Percentiles rank a stretch among this genome's conserved stretches.
These are phyloP conservation scores for Antheraea assamensis DNA, from an alignment of 2,888 invertebrate genomes.

Conservation along the genomic window DNA sequence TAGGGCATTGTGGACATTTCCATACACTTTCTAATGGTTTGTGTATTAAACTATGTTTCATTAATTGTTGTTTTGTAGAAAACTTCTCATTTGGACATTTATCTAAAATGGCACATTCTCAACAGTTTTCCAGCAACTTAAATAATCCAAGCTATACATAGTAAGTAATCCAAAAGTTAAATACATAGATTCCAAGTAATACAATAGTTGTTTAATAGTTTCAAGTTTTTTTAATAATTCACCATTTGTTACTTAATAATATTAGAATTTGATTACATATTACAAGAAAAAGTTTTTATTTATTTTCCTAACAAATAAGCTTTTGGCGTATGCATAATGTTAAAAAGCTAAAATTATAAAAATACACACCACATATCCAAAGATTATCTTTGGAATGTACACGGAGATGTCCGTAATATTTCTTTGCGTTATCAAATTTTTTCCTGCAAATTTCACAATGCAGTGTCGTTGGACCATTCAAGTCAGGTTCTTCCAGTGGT, in stretches of 20 bases:
- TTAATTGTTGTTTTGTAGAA: conserved; percentile 69
- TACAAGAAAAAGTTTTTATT: not conserved
- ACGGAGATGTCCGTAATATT: conserved; percentile 74
- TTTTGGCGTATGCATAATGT: not conserved
- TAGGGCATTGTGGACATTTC: conserved; percentile 69
- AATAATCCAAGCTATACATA: not conserved
- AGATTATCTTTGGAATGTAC: conserved; percentile 74
- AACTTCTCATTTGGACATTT: conserved; percentile 71
- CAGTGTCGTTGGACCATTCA: conserved; percentile 70
- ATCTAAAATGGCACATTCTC: conserved; percentile 44
- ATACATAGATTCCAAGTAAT: not conserved
- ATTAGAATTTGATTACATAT: too few relatives aligned
- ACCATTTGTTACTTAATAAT: not conserved
- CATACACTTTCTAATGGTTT: conserved; percentile 67
- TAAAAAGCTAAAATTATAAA: not conserved
- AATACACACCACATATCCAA: conserved; percentile 69
- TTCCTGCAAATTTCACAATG: conserved; percentile 75
- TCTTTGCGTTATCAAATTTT: conserved; percentile 73
- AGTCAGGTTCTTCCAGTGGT: conserved; percentile 69
- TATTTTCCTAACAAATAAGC: not conserved
- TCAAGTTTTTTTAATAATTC: not conserved
- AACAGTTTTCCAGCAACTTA: not conserved
- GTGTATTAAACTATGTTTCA: conserved; percentile 69
- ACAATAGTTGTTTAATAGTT: not conserved
- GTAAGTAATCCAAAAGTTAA: not conserved